Base-by-base conservation (phyloP, 2,888 invertebrate genomes). In the Morpho achilles region DNA sequence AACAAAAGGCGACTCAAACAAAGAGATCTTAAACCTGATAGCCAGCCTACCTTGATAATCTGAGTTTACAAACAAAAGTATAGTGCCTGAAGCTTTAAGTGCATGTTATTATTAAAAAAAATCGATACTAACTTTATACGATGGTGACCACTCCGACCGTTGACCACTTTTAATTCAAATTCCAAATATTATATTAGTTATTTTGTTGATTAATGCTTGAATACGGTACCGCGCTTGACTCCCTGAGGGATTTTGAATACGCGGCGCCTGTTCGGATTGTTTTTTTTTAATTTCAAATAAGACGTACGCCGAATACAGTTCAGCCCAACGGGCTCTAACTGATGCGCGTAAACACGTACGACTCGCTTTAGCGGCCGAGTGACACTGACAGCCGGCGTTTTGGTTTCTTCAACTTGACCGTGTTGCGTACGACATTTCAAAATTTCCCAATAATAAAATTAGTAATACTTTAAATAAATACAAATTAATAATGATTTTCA, bases 251-350 rank as follows among this genome's bases (percentile, higher is more conserved):
- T 61, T 61, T 53, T 51, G 23, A 53, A 50, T 50, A 47, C 61
- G 55, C 54, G 53, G 56, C 40, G 44, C 60, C 50, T 55, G 22
- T 59, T 53, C 48, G 16, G 1, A 47, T 43, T 50, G 51, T 39
- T 9, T 57, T 53, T 50, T 55, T 52, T 53, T 40, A 41, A 50
- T 53, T 55, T 46, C 42, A 44, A 48, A 51, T 44, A 40, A 41
- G 47, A 53, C 43, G 40, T 56, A 61, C 71, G 71, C 68, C 67
- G 66, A 64, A 43, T 57, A 65, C 80, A 79, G 82, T 75, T 82
- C 82, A 82, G 76, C 82, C 81, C 70, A 52, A 50, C 55, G 67
- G 79, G 82, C 78, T 82, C 82, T 82, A 82, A 81, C 82, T 72
- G 76, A 68, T 63, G 60, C 56, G 64, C 62, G 67, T 50, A 57